Base-by-base conservation (phyloP, 2,888 invertebrate genomes). In the Euclidia mi region DNA sequence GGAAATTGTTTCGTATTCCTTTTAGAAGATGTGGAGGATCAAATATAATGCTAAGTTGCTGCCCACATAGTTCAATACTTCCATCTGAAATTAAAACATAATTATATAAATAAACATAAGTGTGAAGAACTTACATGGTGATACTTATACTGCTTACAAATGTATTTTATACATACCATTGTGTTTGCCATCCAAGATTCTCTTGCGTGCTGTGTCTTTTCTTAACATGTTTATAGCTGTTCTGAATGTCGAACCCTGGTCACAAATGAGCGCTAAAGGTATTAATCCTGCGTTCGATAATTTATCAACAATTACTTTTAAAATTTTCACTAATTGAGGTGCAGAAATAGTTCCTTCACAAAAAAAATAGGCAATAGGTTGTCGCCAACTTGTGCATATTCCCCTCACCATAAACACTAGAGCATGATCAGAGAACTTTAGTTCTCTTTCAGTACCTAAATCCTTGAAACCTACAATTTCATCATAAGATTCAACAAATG, bases 161-260 rank as follows among this genome's bases (percentile, higher is more conserved):
- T n/a, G n/a, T n/a, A n/a, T n/a, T n/a, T n/a, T n/a, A n/a, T n/a
- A n/a, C n/a, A n/a, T 38, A 51, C 37, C 45, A 47, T 55, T 20
- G 11, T 45, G 25, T 20, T 14, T 20, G 34, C 12, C 28, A 2
- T 47, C 41, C 9, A 42, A 31, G 14, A 3, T 37, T 18, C 17
- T 14, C 35, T n/a, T 43, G 11, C 42, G 57, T n/a, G 31, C 29
- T 3, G 67, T 60, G 1, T 46, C 48, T 31, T 55, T 31, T 35
- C 38, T 50, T 1, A 55, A 0, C 6, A 18, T 52, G 58, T 20
- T 71, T 4, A 73, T 25, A 0, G 64, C 62, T 20, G 56, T 43
- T 17, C 63, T 43, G 50, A 74, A 76, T 41, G 74, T 74, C 1
- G 67, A 44, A 0, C 74, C 68, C 51, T 76, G 68, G 11, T 76